Evolutionary conservation across 2,113 vertebrate species (phyloP).

Genomic region (Clinocottus analis): DNA sequence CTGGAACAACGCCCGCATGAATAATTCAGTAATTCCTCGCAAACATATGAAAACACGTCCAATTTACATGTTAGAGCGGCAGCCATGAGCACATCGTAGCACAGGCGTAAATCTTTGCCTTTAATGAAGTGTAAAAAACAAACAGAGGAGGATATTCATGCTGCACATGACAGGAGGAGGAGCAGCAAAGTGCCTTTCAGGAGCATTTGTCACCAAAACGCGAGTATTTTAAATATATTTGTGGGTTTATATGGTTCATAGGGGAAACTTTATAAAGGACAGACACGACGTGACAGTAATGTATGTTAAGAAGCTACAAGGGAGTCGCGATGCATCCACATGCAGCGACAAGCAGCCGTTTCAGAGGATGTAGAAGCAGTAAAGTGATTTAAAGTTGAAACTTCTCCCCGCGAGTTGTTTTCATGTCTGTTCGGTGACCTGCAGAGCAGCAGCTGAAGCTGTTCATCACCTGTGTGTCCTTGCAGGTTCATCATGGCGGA

Average conservation of each 20-base stretch:
- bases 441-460: too few species aligned
- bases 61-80: conserved; percentile 6
- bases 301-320: too few species aligned
- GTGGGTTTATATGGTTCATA: too few species aligned
- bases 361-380: too few species aligned
- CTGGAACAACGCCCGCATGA: conserved; percentile 2
- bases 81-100: neutral
- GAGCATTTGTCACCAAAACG: conserved; percentile 6
- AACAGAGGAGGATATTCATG: conserved; percentile 27
- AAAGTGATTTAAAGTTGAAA: too few species aligned
- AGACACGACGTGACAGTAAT: too few species aligned
- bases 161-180: neutral
- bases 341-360: too few species aligned
- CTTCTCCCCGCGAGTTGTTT: neutral
- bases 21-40: conserved; percentile 1
- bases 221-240: too few species aligned
- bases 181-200: neutral
- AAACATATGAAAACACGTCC: neutral
- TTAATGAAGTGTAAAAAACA: conserved; percentile 17
- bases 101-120: conserved; percentile 1
- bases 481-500: conserved; percentile 99
- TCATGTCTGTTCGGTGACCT: neutral
- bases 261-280: too few species aligned
- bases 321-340: too few species aligned
- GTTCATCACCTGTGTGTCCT: neutral